These are phyloP conservation scores for Limnephilus marmoratus DNA, from an alignment of 2,888 invertebrate genomes.

Conservation along the genomic window DNA sequence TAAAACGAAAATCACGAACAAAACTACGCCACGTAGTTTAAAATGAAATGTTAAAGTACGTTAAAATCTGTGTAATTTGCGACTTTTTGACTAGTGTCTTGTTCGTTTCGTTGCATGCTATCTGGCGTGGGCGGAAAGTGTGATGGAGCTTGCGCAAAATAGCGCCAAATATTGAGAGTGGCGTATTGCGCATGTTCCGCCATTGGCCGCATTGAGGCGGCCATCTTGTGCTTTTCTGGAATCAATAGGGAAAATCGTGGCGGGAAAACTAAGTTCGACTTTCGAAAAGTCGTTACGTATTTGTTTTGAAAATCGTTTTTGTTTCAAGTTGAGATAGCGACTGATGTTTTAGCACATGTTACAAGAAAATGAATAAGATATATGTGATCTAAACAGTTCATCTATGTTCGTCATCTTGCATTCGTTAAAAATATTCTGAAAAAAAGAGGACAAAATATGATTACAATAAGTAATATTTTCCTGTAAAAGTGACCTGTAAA, in stretches of 20 bases:
- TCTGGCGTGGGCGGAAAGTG: not conserved
- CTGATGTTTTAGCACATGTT: not conserved
- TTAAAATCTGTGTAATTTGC: not conserved
- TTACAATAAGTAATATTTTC: not conserved
- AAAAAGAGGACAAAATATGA: not conserved
- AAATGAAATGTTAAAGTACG: not conserved
- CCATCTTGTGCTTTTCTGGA: slow-evolving; percentile 44
- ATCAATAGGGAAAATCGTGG: slow-evolving; percentile 48
- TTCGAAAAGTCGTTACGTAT: not conserved
- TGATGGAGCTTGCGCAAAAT: slow-evolving; percentile 49
- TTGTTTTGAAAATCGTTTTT: not conserved
- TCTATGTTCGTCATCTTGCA: too few relatives aligned
- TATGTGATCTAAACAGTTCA: not conserved
- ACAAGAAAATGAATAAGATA: not conserved
- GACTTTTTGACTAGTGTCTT: not conserved
- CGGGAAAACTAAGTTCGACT: slow-evolving; percentile 53
- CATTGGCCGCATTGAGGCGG: slow-evolving; percentile 52
- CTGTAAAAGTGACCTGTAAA: too few relatives aligned
- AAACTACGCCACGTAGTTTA: not conserved
- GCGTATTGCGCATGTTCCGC: slow-evolving; percentile 38
- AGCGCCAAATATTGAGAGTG: slow-evolving; percentile 35
- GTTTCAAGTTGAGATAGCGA: not conserved
- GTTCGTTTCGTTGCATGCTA: not conserved
- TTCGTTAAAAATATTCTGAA: not conserved
- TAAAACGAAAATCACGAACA: not conserved